Evolutionary conservation across 2,888 invertebrate genomes (phyloP), one percentile per base, ranked within the genome.

Genomic region (Epirrhoe tristata): DNA sequence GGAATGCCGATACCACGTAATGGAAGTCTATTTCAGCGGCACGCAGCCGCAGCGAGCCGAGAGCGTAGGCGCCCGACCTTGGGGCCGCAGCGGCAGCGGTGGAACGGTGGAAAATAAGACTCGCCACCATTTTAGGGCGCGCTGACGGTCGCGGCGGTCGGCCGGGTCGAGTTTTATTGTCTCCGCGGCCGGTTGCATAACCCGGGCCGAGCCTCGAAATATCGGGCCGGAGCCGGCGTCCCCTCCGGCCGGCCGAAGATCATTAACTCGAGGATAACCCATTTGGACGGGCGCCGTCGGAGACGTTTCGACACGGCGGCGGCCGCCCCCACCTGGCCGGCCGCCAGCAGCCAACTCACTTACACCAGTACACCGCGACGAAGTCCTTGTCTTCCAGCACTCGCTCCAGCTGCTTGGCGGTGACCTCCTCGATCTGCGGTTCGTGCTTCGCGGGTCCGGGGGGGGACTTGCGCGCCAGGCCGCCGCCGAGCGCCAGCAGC

Each of bases 321-420:
- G 74, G n/a, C 80, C 84, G 82, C 81, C 85, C 81, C 83, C 83
- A 83, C 81, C 84, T 85, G 85, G 88, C 86, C 79, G 74, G 58
- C 72, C 78, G 86, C 85, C 87, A 84, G 83, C 76, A 78, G 76
- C 55, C 51, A 72, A 46, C 48, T 72, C 94, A 97, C 98, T 98
- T 97, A 98, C 98, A 98, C 97, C 98, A 98, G 94, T 97, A 98
- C 93, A 98, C 98, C 89, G 98, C 98, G 90, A 98, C 97, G 95
- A 97, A 98, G 94, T 98, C 98, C 95, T 98, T 97, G 82, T 97
- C 97, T 91, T 96, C 95, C 89, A 98, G 95, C 83, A 98, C 95
- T 89, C 97, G 96, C 89, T 98, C 98, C 94, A 98, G 95, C 94
- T 98, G 97, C 94, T 98, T 98, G 89, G 97, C 96, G 93, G 97